Evolutionary conservation across 2,888 invertebrate genomes (phyloP).

Genomic region (Melinaea menophilus): DNA sequence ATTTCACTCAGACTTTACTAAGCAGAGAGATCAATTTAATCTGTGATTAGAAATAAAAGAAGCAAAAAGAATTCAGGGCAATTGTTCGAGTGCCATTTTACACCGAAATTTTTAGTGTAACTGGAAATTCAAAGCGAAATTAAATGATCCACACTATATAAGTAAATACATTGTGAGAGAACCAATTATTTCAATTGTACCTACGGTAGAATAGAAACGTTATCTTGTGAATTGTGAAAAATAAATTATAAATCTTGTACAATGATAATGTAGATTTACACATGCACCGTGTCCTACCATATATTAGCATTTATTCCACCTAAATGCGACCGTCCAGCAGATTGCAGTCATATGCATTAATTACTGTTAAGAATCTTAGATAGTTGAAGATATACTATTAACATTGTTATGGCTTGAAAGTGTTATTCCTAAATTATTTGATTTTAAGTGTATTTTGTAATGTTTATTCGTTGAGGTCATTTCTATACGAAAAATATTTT

Average conservation of each 20-base stretch:
- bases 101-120: background rate
- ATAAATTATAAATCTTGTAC: conserved; percentile 12
- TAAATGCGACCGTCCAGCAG: too few species aligned
- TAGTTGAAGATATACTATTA: too few species aligned
- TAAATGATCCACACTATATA: background rate
- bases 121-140: background rate
- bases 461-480: too few species aligned
- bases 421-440: too few species aligned
- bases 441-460: background rate
- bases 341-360: too few species aligned
- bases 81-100: background rate
- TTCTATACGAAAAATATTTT: background rate
- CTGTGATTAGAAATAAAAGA: background rate
- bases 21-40: background rate
- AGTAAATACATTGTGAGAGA: conserved; percentile 8
- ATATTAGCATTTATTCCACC: conserved; percentile 59
- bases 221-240: conserved; percentile 13
- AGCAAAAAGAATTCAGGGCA: background rate
- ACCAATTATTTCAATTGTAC: background rate
- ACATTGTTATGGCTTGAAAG: too few species aligned
- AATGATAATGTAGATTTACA: conserved; percentile 17
- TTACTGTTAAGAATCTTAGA: too few species aligned
- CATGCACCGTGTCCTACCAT: conserved; percentile 29
- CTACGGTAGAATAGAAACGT: background rate
- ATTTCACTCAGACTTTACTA: background rate